Conservation (phyloP, 92 coral and sea anemone species). For the Nematostella vectensis region DNA sequence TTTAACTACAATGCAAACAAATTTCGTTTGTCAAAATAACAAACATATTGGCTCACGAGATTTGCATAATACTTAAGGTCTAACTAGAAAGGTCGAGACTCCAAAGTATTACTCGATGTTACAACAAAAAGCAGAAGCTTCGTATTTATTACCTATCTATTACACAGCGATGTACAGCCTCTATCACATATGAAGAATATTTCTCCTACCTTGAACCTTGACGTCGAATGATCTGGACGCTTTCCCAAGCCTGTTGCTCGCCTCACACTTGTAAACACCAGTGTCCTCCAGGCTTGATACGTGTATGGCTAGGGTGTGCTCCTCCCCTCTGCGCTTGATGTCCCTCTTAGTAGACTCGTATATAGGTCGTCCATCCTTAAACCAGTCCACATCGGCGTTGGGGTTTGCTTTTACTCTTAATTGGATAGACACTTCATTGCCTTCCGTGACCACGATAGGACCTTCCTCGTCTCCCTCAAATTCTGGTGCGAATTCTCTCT, state of each 20-base stretch:
- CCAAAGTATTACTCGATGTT: too few species aligned
- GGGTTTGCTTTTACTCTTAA: slow-evolving; percentile 76
- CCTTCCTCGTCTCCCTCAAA: slow-evolving; percentile 35
- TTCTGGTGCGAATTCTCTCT: slow-evolving; percentile 65
- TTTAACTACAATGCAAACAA: slow-evolving; percentile 28
- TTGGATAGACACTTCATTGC: slow-evolving; percentile 63
- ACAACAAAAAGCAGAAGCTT: too few species aligned
- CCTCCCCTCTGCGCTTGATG: slow-evolving; percentile 68
- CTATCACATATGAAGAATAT: too few species aligned
- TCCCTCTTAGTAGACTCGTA: slow-evolving; percentile 71
- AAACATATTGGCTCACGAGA: too few species aligned
- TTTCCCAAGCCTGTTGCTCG: slow-evolving; percentile 65
- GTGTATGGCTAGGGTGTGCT: slow-evolving; percentile 56
- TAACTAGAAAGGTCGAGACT: too few species aligned
- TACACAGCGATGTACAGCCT: too few species aligned
- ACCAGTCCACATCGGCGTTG: slow-evolving; percentile 82
- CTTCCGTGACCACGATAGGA: slow-evolving; percentile 70
- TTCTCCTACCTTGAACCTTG: slow-evolving; percentile 61
- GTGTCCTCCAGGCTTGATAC: slow-evolving; percentile 65
- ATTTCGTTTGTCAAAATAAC: too few species aligned
- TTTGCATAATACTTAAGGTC: too few species aligned
- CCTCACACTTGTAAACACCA: slow-evolving; percentile 90
- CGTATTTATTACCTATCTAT: too few species aligned
- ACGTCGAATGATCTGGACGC: slow-evolving; percentile 71
- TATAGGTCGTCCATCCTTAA: slow-evolving; percentile 66